Evolutionary conservation across 2,113 vertebrate species (phyloP), one percentile per base, ranked within the genome.

Genomic region (Dermatemys mawii): DNA sequence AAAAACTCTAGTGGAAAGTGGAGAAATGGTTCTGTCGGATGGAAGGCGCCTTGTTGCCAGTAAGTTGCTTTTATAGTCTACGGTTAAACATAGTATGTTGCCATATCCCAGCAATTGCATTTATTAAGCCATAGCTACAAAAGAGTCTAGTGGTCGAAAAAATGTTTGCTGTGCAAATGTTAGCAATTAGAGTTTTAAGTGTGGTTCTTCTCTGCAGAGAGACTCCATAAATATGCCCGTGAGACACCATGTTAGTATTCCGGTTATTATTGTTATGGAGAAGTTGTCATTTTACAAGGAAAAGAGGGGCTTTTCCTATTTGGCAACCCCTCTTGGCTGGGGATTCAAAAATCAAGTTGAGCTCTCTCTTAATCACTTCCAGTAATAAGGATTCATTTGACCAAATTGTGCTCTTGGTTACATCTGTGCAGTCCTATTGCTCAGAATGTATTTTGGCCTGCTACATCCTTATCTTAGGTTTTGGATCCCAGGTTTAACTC

Each of bases 21-120:
- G 99, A 53, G 99, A 99, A 97, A 99, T 99, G 99, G 99, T 99
- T 95, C 98, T 99, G 84, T 99, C 99, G 11, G 99, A 99, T 90
- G 99, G 99, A 91, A 98, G 99, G 85, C 97, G 99, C 92, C 99
- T 99, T 93, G 95, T 99, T 95, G 99, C 99, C 89, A 98, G 99
- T 99, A 97, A 98, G 98, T 4, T 0, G 0, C 91, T 93, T 85
- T 93, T 6, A 35, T 93, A 0, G 3, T 81, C 87, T 84, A 16
- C 6, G 14, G 29, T 87, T 50, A 87, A 93, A 85, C 44, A 29
- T 90, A 86, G 24, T 0, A 0, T 46, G 29, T 73, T 84, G 8
- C 63, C 85, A 16, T 2, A 38, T 95, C 90, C 86, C 55, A 90
- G 55, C 51, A 81, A 7, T 73, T 84, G 6, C 5, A 7, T 90